Percentiles rank a stretch among this genome's conserved stretches.
phyloP scores from a whole-genome alignment of 2,888 invertebrate genomes.

The Plusia festucae region DNA sequence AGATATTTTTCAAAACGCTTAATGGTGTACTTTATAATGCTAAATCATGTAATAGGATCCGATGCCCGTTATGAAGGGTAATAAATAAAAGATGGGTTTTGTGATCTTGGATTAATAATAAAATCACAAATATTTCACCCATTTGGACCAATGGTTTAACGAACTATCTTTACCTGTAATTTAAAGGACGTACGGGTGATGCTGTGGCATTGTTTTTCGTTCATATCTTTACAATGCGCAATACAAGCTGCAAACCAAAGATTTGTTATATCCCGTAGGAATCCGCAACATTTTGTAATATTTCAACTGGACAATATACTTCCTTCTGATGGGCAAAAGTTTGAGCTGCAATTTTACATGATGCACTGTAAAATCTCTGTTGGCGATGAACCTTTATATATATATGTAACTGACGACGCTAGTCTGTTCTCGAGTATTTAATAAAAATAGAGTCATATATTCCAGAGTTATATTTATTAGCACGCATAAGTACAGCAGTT shows the following conservation, averaged over 20 bases:
- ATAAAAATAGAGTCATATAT: too few relatives aligned
- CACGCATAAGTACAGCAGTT: too few relatives aligned
- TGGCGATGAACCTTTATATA: too few relatives aligned
- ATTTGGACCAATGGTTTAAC: neutral
- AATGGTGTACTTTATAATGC: neutral
- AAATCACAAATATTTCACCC: neutral
- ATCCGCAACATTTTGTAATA: neutral
- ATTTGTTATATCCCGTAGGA: neutral
- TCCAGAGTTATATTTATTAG: too few relatives aligned
- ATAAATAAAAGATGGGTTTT: neutral
- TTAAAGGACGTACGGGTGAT: neutral
- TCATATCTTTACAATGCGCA: neutral
- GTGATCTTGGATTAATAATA: neutral
- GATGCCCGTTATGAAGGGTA: neutral
- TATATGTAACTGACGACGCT: neutral
- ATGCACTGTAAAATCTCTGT: too few relatives aligned
- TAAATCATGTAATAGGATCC: neutral
- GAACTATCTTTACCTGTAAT: neutral
- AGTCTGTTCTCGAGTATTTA: too few relatives aligned
- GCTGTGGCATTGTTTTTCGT: neutral
- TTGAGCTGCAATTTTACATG: neutral
- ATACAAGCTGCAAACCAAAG: neutral
- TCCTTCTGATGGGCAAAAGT: neutral
- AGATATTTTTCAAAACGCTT: neutral
- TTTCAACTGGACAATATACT: slow-evolving; percentile 1